Conservation (phyloP, 2,113 vertebrate species). For the Ctenomys sociabilis region DNA sequence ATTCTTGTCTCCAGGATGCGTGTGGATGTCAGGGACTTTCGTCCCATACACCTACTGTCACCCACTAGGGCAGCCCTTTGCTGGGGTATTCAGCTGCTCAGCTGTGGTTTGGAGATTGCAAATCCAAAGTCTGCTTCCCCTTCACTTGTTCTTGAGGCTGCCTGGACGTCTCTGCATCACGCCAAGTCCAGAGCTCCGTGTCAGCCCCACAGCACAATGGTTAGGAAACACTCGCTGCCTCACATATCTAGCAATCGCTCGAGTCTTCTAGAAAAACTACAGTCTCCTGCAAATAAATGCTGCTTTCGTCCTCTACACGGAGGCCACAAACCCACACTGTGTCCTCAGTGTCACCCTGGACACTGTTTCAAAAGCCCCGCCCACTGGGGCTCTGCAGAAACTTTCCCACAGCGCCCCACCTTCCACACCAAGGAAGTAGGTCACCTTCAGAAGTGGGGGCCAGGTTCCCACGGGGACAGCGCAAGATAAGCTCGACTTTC, state of each 20-base stretch:
- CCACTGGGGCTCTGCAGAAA: background rate
- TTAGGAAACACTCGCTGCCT: background rate
- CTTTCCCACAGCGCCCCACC: background rate
- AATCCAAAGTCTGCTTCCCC: background rate
- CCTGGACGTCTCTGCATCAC: fast-evolving
- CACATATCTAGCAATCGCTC: background rate
- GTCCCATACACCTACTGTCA: background rate
- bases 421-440: background rate
- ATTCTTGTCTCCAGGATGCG: background rate
- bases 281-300: background rate
- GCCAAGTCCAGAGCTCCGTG: background rate
- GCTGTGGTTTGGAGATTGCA: background rate
- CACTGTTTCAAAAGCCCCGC: background rate
- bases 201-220: background rate
- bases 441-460: background rate
- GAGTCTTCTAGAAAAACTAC: background rate
- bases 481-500: conserved; percentile 52
- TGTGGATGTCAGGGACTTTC: background rate
- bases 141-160: background rate
- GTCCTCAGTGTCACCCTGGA: background rate
- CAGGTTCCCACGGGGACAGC: background rate
- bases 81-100: background rate
- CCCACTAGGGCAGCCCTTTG: background rate
- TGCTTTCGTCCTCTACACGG: background rate
- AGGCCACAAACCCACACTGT: background rate